Evolutionary conservation across 2,113 vertebrate species (phyloP).

Genomic region (Dasyurus viverrinus): DNA sequence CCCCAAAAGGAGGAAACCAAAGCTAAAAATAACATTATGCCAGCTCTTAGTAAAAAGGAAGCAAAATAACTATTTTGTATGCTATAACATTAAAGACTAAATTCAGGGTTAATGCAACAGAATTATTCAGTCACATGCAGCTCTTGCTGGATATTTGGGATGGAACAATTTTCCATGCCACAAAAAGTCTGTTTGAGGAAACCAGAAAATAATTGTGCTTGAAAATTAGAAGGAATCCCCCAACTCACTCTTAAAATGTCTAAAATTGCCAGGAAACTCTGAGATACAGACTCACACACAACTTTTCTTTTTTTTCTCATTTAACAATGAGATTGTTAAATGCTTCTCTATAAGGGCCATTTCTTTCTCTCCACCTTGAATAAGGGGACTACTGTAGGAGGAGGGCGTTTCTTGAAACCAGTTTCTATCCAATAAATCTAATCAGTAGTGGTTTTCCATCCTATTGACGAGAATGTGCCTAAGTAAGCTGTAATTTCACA

Average conservation of each 20-base stretch:
- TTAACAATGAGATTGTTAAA: too few relatives aligned
- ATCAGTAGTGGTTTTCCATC: not conserved
- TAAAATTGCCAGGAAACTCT: not conserved
- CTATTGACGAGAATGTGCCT: not conserved
- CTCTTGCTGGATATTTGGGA: conserved; percentile 55
- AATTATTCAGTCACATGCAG: conserved; percentile 65
- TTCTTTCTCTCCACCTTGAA: not conserved
- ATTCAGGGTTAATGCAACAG: conserved; percentile 82
- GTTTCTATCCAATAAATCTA: not conserved
- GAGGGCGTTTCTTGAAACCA: not conserved
- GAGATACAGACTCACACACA: not conserved
- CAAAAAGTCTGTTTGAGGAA: conserved; percentile 46
- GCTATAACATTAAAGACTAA: conserved; percentile 81
- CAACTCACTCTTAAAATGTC: not conserved
- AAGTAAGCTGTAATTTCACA: not conserved
- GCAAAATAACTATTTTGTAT: conserved; percentile 82
- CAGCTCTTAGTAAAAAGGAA: conserved; percentile 82
- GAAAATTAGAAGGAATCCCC: conserved; percentile 33
- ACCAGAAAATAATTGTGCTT: conserved; percentile 50
- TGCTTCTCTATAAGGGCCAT: not conserved
- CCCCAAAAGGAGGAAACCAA: conserved; percentile 72
- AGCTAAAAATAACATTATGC: conserved; percentile 79
- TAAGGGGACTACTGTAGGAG: not conserved
- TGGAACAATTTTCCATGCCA: conserved; percentile 51
- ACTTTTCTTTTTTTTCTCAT: not conserved